These are phyloP conservation scores for Carollia perspicillata DNA, from an alignment of 2,113 vertebrate species.

Conservation along the genomic window DNA sequence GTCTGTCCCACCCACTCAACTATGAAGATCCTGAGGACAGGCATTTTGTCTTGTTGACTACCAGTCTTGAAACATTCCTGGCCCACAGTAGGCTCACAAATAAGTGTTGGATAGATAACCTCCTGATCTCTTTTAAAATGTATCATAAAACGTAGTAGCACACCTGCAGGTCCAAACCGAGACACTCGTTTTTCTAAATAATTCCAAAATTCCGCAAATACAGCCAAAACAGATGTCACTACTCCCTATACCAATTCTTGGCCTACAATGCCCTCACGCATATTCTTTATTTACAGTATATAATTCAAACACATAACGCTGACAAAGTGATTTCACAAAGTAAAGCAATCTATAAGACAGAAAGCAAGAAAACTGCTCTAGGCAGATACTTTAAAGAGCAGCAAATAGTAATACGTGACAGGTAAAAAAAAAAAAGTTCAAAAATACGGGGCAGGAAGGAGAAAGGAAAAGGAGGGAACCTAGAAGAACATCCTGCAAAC, in stretches of 20 bases:
- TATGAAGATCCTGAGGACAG: neutral
- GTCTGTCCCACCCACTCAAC: neutral
- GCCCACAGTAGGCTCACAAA: neutral
- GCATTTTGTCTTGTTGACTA: neutral
- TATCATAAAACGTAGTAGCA: neutral
- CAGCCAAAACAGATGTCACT: neutral
- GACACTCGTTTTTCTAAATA: neutral
- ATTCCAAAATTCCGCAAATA: conserved; percentile 2
- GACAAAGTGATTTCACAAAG: conserved; percentile 5
- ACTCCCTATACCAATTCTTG: neutral
- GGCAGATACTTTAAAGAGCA: neutral
- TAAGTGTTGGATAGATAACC: neutral
- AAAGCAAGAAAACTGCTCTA: neutral
- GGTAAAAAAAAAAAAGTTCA: neutral
- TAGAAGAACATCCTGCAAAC: neutral
- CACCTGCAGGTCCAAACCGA: neutral
- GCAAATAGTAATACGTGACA: neutral
- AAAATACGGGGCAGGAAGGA: neutral
- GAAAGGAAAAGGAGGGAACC: neutral
- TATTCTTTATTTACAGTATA: neutral
- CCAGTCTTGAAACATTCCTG: neutral
- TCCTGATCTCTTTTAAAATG: neutral
- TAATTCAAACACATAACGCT: neutral
- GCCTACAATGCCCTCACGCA: neutral
- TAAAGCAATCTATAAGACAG: neutral